A percentile compares a stretch with the other conserved stretches of the same genome.
Conservation (phyloP, 2,888 invertebrate species). For the Morpho achilles region DNA sequence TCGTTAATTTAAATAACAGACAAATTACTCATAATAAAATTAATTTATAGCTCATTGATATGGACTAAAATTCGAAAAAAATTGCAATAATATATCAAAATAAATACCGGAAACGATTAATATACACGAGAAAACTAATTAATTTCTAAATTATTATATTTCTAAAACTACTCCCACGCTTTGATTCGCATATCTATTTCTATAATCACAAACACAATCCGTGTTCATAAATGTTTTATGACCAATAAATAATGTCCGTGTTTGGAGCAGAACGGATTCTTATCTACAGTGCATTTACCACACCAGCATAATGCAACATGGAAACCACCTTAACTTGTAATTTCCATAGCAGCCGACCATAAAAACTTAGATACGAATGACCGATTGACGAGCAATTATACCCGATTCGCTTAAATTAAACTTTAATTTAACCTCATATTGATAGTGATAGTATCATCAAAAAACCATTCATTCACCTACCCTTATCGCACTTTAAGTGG, state of each 20-base stretch:
- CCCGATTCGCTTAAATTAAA: too few species aligned
- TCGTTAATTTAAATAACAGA: too few species aligned
- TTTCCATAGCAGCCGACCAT: conserved; percentile 22
- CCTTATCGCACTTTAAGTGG: too few species aligned
- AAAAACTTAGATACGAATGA: conserved; percentile 24
- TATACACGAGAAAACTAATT: neutral
- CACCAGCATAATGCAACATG: conserved; percentile 16
- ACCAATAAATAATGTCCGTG: conserved; percentile 16
- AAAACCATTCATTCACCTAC: too few species aligned
- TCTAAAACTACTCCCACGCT: conserved; percentile 10
- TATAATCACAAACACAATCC: conserved; percentile 15
- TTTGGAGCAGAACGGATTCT: conserved; percentile 25
- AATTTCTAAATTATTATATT: conserved; percentile 1
- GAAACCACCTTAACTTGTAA: conserved; percentile 17
- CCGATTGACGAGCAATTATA: conserved; percentile 3
- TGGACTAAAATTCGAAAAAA: too few species aligned
- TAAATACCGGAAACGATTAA: conserved; percentile 2
- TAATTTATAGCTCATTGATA: too few species aligned
- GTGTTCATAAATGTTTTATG: conserved; percentile 17
- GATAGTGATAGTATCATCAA: too few species aligned
- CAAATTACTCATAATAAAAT: too few species aligned
- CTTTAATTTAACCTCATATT: too few species aligned
- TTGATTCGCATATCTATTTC: conserved; percentile 18
- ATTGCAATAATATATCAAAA: neutral
- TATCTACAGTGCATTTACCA: conserved; percentile 14